Evolutionary conservation across 1,140 invertebrate species (phyloP).

Genomic region (Heliothis virescens): DNA sequence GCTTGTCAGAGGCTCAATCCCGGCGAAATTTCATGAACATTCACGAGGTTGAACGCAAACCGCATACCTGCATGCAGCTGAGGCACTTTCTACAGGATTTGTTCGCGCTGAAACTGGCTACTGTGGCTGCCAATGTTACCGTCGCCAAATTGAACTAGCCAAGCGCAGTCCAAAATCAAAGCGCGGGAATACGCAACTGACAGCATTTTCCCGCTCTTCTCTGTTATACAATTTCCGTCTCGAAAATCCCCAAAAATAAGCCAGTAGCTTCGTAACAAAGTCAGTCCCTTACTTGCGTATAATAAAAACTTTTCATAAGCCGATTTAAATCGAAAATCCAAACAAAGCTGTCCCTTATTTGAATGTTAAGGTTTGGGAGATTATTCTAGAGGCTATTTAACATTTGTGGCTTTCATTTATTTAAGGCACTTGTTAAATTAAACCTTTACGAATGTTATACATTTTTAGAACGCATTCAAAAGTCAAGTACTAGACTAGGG

Average conservation of each 20-base stretch:
- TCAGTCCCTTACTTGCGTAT: constrained; percentile 13
- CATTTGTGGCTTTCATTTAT: constrained; percentile 24
- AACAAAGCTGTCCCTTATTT: constrained; percentile 47
- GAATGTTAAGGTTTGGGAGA: constrained; percentile 42
- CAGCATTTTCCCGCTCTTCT: constrained; percentile 1
- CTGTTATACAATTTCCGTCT: constrained; percentile 14
- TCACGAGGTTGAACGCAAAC: constrained; percentile 30
- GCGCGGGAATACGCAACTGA: constrained; percentile 15
- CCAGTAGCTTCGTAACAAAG: constrained; percentile 5
- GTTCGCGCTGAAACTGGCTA: constrained; percentile 25
- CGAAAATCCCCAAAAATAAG: constrained; percentile 45
- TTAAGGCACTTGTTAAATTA: constrained; percentile 15
- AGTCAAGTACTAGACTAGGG: background rate
- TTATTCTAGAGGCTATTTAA: constrained; percentile 23
- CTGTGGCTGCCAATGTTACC: constrained; percentile 21
- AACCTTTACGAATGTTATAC: background rate
- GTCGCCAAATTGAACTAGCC: constrained; percentile 39
- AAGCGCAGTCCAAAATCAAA: constrained; percentile 26
- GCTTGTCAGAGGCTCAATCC: constrained; percentile 21
- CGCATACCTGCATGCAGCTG: constrained; percentile 27
- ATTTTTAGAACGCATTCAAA: background rate
- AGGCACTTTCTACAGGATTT: constrained; percentile 38
- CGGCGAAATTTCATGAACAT: constrained; percentile 36
- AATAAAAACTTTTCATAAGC: constrained; percentile 51
- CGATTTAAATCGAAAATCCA: constrained; percentile 49